Percentiles rank a stretch among this genome's conserved stretches.
Conservation (phyloP, 1,140 invertebrate genomes). For the Piezodorus guildinii region DNA sequence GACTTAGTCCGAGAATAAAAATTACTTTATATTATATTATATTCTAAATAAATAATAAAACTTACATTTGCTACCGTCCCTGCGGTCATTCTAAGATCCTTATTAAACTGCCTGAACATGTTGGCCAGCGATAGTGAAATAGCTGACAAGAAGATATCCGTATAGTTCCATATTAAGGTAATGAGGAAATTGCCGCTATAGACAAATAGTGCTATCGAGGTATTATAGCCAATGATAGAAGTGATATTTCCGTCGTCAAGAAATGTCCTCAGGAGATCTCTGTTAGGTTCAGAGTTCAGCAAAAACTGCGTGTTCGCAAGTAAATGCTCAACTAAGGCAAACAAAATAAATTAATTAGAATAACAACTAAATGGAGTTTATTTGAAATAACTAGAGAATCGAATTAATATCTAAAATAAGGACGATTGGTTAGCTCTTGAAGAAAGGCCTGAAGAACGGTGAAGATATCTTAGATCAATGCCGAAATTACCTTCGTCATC, state of each 20-base stretch:
- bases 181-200: background rate
- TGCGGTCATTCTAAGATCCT: background rate
- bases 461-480: too few species aligned
- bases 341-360: background rate
- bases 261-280: background rate
- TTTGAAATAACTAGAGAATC: too few species aligned
- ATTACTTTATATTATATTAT: too few species aligned
- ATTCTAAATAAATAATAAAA: too few species aligned
- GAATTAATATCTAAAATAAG: too few species aligned
- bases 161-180: background rate
- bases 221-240: background rate
- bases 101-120: slow-evolving; percentile 1
- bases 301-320: background rate
- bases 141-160: background rate
- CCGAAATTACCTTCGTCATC: too few species aligned
- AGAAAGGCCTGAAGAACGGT: too few species aligned
- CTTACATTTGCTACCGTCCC: background rate
- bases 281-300: background rate
- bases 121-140: background rate
- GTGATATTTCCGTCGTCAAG: background rate
- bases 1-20: too few species aligned
- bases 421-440: too few species aligned
- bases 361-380: too few species aligned
- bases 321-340: background rate
- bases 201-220: background rate